phyloP scores from a whole-genome alignment of 2,888 invertebrate species.

The Meandrusa payeni region DNA sequence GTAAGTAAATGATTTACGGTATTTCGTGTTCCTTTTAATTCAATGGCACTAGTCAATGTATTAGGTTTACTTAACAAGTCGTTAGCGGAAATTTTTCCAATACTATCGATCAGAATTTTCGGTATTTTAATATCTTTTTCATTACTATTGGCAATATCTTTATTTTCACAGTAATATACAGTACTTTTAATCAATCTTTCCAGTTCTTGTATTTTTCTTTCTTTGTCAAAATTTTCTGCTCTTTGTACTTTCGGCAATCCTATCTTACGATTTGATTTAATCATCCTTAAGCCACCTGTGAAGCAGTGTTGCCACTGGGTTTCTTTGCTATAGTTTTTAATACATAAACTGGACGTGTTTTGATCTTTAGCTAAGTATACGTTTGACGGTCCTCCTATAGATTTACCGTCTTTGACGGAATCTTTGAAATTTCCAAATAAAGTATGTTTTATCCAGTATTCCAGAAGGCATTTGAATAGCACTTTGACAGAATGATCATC shows the following conservation, averaged over 20 bases:
- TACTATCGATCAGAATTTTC: constrained; percentile 49
- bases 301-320: too few relatives aligned
- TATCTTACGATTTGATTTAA: too few relatives aligned
- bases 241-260: constrained; percentile 19
- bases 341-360: constrained; percentile 44
- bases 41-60: constrained; percentile 47
- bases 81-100: constrained; percentile 41
- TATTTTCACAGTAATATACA: constrained; percentile 55
- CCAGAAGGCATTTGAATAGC: constrained; percentile 54
- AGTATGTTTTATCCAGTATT: constrained; percentile 61
- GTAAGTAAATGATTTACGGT: constrained; percentile 56
- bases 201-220: constrained; percentile 56
- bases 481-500: constrained; percentile 51
- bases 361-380: constrained; percentile 50
- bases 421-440: constrained; percentile 37
- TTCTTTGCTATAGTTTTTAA: constrained; percentile 41
- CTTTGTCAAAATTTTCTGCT: constrained; percentile 51
- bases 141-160: constrained; percentile 36
- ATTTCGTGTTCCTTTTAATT: constrained; percentile 52
- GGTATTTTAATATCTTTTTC: constrained; percentile 61
- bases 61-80: constrained; percentile 25
- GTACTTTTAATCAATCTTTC: constrained; percentile 62
- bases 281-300: too few relatives aligned
- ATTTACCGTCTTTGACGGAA: constrained; percentile 41
- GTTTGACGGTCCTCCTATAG: constrained; percentile 47